Conservation (phyloP, 2,113 vertebrate genomes). For the Ranitomeya variabilis region DNA sequence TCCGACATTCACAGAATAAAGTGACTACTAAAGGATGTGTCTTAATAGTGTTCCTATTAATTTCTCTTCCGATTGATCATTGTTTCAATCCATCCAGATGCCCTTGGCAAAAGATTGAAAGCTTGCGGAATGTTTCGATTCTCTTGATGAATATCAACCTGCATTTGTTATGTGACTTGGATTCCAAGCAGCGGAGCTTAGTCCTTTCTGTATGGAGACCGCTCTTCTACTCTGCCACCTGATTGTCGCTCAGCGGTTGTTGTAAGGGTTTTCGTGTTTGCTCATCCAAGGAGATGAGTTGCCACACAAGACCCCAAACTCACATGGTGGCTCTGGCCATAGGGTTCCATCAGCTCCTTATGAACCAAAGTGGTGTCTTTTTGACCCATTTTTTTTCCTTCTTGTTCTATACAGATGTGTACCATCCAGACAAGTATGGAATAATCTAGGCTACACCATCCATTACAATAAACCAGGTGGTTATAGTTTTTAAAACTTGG, state of each 20-base stretch:
- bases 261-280: neutral
- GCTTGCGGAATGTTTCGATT: conserved; percentile 18
- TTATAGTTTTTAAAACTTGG: no score
- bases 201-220: neutral
- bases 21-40: conserved; percentile 13
- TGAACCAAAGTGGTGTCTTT: no score
- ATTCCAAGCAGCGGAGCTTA: neutral
- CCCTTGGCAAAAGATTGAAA: conserved; percentile 45
- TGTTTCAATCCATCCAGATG: conserved; percentile 34
- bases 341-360: no score
- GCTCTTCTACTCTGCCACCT: neutral
- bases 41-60: conserved; percentile 34
- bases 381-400: no score
- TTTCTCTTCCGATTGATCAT: conserved; percentile 41
- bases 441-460: no score
- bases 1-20: neutral
- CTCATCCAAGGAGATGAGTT: neutral
- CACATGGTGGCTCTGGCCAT: no score
- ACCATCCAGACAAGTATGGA: no score
- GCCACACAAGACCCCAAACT: neutral
- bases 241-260: neutral
- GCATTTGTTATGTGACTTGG: conserved; percentile 4
- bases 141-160: conserved; percentile 12
- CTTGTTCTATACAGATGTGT: no score
- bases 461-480: no score